Evolutionary conservation across 2,888 invertebrate species (phyloP).

Genomic region (Lasius fuliginosus): DNA sequence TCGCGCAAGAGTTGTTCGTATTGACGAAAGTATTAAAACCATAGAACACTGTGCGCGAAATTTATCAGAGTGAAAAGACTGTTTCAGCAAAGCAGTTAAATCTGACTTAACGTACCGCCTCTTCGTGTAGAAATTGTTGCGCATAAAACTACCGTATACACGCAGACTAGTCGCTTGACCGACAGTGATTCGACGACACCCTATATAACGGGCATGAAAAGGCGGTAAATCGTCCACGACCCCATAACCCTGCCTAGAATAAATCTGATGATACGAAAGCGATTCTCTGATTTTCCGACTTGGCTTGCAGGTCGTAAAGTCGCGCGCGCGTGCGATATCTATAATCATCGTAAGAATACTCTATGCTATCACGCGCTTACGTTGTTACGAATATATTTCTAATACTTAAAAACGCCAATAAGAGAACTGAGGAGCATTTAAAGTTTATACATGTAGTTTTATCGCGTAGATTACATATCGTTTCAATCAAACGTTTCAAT

Average conservation of each 20-base stretch:
- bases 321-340: constrained; percentile 21
- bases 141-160: constrained; percentile 51
- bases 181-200: constrained; percentile 54
- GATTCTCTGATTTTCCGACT: constrained; percentile 43
- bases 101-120: constrained; percentile 38
- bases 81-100: constrained; percentile 58
- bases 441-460: not conserved
- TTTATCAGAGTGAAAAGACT: constrained; percentile 58
- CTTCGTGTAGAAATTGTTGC: constrained; percentile 1
- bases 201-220: constrained; percentile 42
- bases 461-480: not conserved
- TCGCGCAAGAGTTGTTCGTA: constrained; percentile 6
- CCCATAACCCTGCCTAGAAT: constrained; percentile 35
- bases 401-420: not conserved
- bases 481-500: no score
- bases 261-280: constrained; percentile 52
- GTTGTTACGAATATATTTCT: not conserved
- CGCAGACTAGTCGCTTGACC: constrained; percentile 17
- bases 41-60: constrained; percentile 30
- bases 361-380: not conserved
- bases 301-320: constrained; percentile 43
- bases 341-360: constrained; percentile 36
- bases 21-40: constrained; percentile 33
- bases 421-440: not conserved
- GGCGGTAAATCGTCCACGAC: constrained; percentile 55